Conservation (phyloP, 2,888 invertebrate species). For the Napeogenes inachia region DNA sequence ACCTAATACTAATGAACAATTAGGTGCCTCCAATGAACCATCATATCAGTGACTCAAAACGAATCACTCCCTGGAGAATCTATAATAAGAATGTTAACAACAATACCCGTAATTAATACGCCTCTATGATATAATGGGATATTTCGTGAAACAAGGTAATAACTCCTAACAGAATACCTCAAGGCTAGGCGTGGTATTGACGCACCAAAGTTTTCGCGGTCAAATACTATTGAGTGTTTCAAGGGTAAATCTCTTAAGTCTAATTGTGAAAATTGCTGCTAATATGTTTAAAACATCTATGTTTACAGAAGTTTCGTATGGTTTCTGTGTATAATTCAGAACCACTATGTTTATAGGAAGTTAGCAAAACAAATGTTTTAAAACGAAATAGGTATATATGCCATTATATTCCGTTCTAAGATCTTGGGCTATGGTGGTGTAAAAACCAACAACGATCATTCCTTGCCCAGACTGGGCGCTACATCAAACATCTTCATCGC, state of each 20-base stretch:
- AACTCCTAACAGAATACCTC: conserved; percentile 4
- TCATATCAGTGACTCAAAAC: too few relatives aligned
- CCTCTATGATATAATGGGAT: conserved; percentile 2
- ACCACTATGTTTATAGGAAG: too few relatives aligned
- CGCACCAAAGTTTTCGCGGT: conserved; percentile 12
- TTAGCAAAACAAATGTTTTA: too few relatives aligned
- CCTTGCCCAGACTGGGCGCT: too few relatives aligned
- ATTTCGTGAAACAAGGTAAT: conserved; percentile 17
- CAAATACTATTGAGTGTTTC: conserved; percentile 8
- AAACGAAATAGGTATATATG: too few relatives aligned
- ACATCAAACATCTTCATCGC: not conserved
- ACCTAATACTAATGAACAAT: too few relatives aligned
- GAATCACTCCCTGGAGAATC: too few relatives aligned
- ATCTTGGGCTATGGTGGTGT: too few relatives aligned
- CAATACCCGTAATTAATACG: conserved; percentile 9
- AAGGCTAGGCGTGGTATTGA: conserved; percentile 13
- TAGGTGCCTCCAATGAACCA: too few relatives aligned
- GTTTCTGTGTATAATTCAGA: too few relatives aligned
- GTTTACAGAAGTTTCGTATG: not conserved
- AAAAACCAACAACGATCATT: too few relatives aligned
- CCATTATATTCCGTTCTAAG: too few relatives aligned
- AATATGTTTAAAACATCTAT: not conserved
- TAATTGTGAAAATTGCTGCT: not conserved
- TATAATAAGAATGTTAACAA: not conserved
- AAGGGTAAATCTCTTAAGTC: conserved; percentile 1